Conservation (phyloP, 23 tunicate species). For the Styela plicata region DNA sequence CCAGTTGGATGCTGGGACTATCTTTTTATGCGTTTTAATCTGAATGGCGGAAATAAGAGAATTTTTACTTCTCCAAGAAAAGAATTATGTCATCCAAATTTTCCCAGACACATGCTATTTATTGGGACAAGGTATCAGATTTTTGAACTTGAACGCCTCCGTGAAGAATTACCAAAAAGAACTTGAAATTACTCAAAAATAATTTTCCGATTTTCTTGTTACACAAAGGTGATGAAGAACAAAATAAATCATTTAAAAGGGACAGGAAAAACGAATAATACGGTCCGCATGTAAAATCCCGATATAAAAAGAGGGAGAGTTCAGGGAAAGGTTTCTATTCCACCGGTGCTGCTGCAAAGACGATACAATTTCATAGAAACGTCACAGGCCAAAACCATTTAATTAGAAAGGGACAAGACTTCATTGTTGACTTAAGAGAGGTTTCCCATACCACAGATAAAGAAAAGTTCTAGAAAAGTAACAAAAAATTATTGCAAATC, state of each 20-base stretch:
- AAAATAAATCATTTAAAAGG: not conserved
- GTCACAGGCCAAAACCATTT: too few relatives aligned
- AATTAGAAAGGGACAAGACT: too few relatives aligned
- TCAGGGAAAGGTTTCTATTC: not conserved
- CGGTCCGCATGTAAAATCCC: not conserved
- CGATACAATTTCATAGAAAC: too few relatives aligned
- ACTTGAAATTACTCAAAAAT: not conserved
- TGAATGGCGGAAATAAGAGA: not conserved
- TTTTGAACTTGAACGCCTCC: not conserved
- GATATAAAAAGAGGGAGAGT: not conserved
- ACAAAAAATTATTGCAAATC: too few relatives aligned
- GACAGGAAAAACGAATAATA: not conserved
- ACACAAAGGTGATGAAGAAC: not conserved
- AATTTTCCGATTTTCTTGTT: not conserved
- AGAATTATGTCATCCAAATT: not conserved
- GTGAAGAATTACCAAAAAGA: not conserved
- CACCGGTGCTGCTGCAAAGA: not conserved
- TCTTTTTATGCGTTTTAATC: not conserved
- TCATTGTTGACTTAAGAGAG: too few relatives aligned
- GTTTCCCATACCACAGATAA: too few relatives aligned
- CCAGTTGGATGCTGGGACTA: not conserved
- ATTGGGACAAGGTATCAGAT: not conserved
- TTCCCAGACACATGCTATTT: too few relatives aligned
- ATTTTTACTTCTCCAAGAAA: not conserved
- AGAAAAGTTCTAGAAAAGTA: too few relatives aligned